Evolutionary conservation across 1,140 invertebrate genomes (phyloP).

Genomic region (Mercenaria mercenaria): DNA sequence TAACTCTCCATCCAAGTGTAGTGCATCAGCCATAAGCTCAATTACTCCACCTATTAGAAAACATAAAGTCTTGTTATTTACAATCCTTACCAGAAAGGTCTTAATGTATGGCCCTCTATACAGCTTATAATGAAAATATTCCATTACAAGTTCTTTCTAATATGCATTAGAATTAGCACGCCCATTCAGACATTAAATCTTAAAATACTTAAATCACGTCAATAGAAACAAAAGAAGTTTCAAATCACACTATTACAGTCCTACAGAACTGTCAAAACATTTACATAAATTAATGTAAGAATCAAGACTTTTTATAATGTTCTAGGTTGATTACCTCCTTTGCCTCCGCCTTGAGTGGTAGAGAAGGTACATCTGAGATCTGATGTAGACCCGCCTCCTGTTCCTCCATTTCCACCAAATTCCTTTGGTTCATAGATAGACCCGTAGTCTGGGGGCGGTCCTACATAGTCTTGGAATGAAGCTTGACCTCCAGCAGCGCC

Average conservation of each 20-base stretch:
- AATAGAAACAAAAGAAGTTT: too few relatives aligned
- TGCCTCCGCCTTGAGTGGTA: slow-evolving; percentile 64
- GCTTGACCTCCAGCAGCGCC: slow-evolving; percentile 79
- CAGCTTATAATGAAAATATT: too few relatives aligned
- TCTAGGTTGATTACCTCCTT: slow-evolving; percentile 73
- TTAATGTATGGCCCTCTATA: too few relatives aligned
- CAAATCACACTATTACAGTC: too few relatives aligned
- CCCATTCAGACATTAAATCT: too few relatives aligned
- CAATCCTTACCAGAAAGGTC: too few relatives aligned
- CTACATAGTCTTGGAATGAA: slow-evolving; percentile 67
- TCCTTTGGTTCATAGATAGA: slow-evolving; percentile 75
- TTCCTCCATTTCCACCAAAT: slow-evolving; percentile 77
- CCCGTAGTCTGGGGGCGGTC: slow-evolving; percentile 74
- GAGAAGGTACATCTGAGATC: slow-evolving; percentile 67
- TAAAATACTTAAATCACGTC: too few relatives aligned
- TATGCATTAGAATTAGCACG: too few relatives aligned
- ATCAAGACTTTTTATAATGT: too few relatives aligned
- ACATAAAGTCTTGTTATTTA: not conserved
- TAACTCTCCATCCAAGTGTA: slow-evolving; percentile 71
- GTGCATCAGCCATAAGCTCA: slow-evolving; percentile 63
- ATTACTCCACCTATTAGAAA: slow-evolving; percentile 74
- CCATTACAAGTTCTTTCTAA: too few relatives aligned
- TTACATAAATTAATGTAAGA: too few relatives aligned
- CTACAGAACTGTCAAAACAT: too few relatives aligned
- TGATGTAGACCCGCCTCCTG: slow-evolving; percentile 69